phyloP scores from a whole-genome alignment of 2,888 invertebrate genomes.

The Agonopterix heracliana region DNA sequence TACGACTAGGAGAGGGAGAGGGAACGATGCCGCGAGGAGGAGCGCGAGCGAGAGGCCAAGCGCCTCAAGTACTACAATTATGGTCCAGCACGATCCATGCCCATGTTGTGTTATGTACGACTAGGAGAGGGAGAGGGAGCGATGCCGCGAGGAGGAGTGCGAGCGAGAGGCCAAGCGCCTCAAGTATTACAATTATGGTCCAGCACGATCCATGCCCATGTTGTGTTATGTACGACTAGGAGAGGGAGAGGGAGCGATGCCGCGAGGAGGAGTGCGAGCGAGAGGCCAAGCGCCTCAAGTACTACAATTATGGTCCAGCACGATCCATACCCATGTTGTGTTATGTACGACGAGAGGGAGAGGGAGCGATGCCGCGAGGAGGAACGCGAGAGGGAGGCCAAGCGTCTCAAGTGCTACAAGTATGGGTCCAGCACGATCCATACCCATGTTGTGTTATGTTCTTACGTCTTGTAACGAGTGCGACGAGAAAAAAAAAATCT shows the following conservation, averaged over 20 bases:
- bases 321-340: background rate
- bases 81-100: background rate
- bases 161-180: slow-evolving; percentile 91
- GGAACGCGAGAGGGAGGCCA: slow-evolving; percentile 93
- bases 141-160: slow-evolving; percentile 88
- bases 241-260: no score
- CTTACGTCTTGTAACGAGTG: no score
- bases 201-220: no score
- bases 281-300: no score
- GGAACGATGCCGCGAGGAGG: background rate
- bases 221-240: no score
- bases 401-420: slow-evolving; percentile 92
- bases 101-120: no score
- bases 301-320: slow-evolving; percentile 73
- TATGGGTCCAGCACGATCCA: no score
- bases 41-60: no score
- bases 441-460: no score
- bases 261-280: slow-evolving; percentile 89
- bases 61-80: background rate
- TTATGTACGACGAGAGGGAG: slow-evolving; percentile 78
- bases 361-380: slow-evolving; percentile 83
- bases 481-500: no score
- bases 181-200: slow-evolving; percentile 56
- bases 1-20: background rate
- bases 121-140: slow-evolving; percentile 84